Evolutionary conservation across 2,888 invertebrate species (phyloP), one percentile per base, ranked within the genome.

Genomic region (Eueremaeus valkanovi): DNA sequence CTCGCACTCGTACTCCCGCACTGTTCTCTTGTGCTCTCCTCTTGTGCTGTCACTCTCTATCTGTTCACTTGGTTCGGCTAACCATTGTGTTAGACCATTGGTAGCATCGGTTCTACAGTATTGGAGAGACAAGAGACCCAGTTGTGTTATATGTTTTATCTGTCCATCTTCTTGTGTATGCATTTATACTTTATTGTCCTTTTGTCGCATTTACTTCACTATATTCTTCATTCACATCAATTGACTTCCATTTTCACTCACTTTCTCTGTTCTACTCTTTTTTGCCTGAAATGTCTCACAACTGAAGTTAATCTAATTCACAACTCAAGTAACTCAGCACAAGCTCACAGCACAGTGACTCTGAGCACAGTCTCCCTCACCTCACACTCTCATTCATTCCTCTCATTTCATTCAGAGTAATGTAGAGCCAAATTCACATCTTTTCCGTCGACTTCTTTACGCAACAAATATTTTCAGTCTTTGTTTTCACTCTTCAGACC

Each of bases 151-250:
- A 18, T 21, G 8, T 51, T 21, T 51, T 21, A n/a, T 51, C 21
- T 51, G 16, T 51, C 8, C 21, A 51, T n/a, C 18, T n/a, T 21
- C 51, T 51, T n/a, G 18, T 51, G 51, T 21, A 51, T 51, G 51
- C 51, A 51, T 51, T 51, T 51, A 18, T 51, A 51, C 51, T 51
- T 36, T 51, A 51, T 51, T 51, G 51, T 18, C 8, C 51, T 51
- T 51, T 51, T 51, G 51, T 51, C 51, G 16, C 18, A 51, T 51
- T 51, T 51, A 18, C 51, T 51, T 51, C 51, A 51, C n/a, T 6
- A n/a, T 51, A 18, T 16, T 9, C 16, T 51, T 16, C n/a, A 18
- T 6, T 9, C 51, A 51, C 21, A 51, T n/a, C n/a, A 51, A 51
- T n/a, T 51, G 51, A 3, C 16, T 51, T 11, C 8, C 51, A 51